phyloP scores from a whole-genome alignment of 2,113 vertebrate genomes.

The Oplegnathus fasciatus region DNA sequence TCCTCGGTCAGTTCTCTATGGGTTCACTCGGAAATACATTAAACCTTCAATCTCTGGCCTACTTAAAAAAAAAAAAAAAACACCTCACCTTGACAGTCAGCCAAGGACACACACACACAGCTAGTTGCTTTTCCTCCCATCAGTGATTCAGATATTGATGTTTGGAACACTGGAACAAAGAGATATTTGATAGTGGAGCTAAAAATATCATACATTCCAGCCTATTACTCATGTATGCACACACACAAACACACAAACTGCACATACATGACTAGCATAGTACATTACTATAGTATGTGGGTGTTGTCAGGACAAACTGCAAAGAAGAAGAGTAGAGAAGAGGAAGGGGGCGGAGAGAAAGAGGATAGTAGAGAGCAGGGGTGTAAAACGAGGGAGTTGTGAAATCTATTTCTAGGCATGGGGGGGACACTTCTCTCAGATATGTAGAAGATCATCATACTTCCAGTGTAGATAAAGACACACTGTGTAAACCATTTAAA shows the following conservation, averaged over 20 bases:
- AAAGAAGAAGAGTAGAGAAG: slow-evolving; percentile 6
- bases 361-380: slow-evolving; percentile 43
- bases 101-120: slow-evolving; percentile 61
- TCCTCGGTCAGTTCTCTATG: slow-evolving; percentile 71
- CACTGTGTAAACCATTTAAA: background rate
- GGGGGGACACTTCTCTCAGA: slow-evolving; percentile 23
- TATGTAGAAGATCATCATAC: slow-evolving; percentile 33
- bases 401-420: slow-evolving; percentile 61
- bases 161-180: slow-evolving; percentile 59
- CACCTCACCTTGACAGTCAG: slow-evolving; percentile 66
- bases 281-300: background rate
- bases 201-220: slow-evolving; percentile 61
- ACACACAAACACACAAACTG: background rate
- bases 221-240: slow-evolving; percentile 31
- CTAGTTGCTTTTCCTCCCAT: slow-evolving; percentile 45
- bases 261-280: background rate
- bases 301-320: slow-evolving; percentile 34
- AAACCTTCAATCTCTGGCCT: slow-evolving; percentile 72
- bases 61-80: slow-evolving; percentile 57
- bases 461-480: background rate
- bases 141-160: slow-evolving; percentile 70
- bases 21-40: slow-evolving; percentile 73
- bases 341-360: slow-evolving; percentile 24
- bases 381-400: slow-evolving; percentile 41
- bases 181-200: slow-evolving; percentile 69